Percentiles rank a stretch among this genome's conserved stretches.
Evolutionary conservation across 2,797 vertebrate genomes (phyloP).

Genomic region (Pagetopsis macropterus): DNA sequence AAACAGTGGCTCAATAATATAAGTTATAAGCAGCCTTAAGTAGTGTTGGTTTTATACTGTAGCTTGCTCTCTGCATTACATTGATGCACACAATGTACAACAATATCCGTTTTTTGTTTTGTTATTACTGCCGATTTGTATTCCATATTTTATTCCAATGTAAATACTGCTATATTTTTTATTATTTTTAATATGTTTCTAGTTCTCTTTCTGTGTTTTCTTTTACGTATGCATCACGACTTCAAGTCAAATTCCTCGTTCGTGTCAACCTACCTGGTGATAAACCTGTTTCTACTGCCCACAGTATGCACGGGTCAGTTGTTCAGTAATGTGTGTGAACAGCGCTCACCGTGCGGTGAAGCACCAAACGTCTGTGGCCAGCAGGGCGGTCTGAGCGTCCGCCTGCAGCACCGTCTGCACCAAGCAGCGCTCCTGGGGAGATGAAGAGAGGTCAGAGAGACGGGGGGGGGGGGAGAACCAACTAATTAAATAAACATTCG

Average conservation of each 20-base stretch:
- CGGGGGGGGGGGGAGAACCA: fast-evolving
- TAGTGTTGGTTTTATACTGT: neutral
- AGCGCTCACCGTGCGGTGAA: slow-evolving; percentile 90
- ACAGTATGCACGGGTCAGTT: neutral
- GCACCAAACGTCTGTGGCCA: slow-evolving; percentile 93
- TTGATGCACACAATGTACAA: too few species aligned
- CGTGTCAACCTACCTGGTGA: too few species aligned
- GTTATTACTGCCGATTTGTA: too few species aligned
- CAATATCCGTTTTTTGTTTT: too few species aligned
- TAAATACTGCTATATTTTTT: too few species aligned
- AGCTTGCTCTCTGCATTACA: neutral
- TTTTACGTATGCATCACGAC: too few species aligned
- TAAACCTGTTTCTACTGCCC: too few species aligned
- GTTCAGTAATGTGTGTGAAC: neutral
- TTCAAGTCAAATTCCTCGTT: too few species aligned
- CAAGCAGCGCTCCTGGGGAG: slow-evolving; percentile 86
- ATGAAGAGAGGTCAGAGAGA: neutral
- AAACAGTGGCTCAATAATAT: too few species aligned
- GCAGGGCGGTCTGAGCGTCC: slow-evolving; percentile 86
- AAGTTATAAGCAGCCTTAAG: neutral
- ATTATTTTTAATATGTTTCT: too few species aligned
- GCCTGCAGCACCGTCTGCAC: slow-evolving; percentile 85
- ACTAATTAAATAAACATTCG: neutral
- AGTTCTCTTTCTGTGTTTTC: too few species aligned
- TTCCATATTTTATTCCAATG: too few species aligned